Base-by-base conservation (phyloP, 2,797 vertebrate species). In the Fistularia tabacaria region DNA sequence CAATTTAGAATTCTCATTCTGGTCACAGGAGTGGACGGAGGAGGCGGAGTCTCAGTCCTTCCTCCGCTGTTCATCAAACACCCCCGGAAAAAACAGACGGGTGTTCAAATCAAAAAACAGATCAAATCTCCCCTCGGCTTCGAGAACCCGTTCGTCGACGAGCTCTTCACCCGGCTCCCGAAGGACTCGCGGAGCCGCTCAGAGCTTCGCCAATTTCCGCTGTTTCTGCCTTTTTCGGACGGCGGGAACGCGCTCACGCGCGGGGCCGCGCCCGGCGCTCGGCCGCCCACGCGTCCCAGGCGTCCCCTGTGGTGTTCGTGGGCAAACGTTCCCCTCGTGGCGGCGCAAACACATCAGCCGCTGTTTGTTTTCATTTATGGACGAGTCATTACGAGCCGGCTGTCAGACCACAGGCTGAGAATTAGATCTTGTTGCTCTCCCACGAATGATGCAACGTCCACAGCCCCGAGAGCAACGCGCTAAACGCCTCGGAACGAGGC, bases 321-420 rank as follows among this genome's bases (percentile, higher is more conserved):
- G 80, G 75, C 38, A 55, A 56, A 14, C 59, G 14, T 71, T 78
- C 79, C 76, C 64, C 64, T 59, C n/a, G n/a, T 67, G 64, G 81
- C 81, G 68, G 74, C 49, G 48, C 71, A 64, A 36, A 43, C 85
- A 89, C 38, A 25, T 14, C 62, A 79, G 71, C 73, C 80, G 76
- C 82, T 62, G 64, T 79, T 84, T 84, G 77, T 84, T 86, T 79
- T 81, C 63, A 66, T 71, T 76, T 54, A 48, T 1, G 3, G 42
- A 52, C 41, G 43, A 77, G 71, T 76, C 80, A 76, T 83, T 73
- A 72, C 50, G 60, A 65, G 52, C 50, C 38, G 41, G 1, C 41
- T 51, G 48, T 66, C 57, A 48, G 50, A 57, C 50, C 58, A 36
- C 45, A 62, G 69, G 68, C 58, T 45, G 62, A 37, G 15, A 72